Evolutionary conservation across 2,888 invertebrate genomes (phyloP), one percentile per base, ranked within the genome.

Genomic region (Pachydiplax longipennis): DNA sequence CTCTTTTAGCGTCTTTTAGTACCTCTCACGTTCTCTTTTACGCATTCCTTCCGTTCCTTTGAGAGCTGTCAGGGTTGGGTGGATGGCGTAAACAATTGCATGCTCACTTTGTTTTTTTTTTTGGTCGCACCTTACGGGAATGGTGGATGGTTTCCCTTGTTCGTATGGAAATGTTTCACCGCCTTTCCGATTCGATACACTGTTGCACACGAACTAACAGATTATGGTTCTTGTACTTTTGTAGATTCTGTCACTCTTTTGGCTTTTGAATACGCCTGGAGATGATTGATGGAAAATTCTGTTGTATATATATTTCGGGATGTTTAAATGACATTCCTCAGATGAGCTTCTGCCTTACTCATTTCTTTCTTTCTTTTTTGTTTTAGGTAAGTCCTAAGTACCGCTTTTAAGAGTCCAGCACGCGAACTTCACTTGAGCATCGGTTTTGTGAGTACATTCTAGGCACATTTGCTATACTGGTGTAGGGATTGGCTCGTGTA

Each of bases 271-370:
- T 25, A 3, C 12, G 73, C 12, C 3, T 25, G 31, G n/a, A 73
- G 25, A 25, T 25, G 2, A 13, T n/a, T n/a, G 13, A 87, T 44
- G 44, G 44, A 44, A 44, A 44, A 44, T 4, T 61, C 87, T 87
- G 35, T 87, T 87, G 87, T 87, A 87, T 22, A 53, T 35, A 87
- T 87, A 37, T 87, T 87, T 87, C 87, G 87, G 58, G 87, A 35
- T 53, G 58, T 87, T 87, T 12, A 18, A 15, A 13, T 22, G 31
- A 87, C 25, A 22, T 35, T 6, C 12, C 15, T 10, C 12, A 25
- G 44, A 12, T 58, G 1, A 4, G 8, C 13, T 22, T 37, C 87
- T 58, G 58, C 53, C 10, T 35, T 37, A 53, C 58, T 58, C 31
- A 22, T n/a, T 35, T 18, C 18, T 31, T 87, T 87, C 58, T 83